Evolutionary conservation across 1,140 invertebrate species (phyloP), one percentile per base, ranked within the genome.

Genomic region (Eulimnadia texana): DNA sequence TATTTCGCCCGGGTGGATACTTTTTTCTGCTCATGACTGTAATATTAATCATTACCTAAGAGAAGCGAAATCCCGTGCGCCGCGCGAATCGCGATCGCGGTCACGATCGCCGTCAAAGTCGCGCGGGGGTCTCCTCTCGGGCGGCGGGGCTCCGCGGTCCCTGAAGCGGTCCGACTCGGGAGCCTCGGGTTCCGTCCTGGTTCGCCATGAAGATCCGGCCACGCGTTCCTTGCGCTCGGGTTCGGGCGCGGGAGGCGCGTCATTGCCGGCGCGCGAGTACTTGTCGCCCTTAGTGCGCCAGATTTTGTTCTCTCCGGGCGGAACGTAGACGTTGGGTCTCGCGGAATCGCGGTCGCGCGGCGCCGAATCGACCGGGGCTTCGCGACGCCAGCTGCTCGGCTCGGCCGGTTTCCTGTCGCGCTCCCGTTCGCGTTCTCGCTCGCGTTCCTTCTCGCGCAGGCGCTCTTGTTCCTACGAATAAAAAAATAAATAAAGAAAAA

Each of bases 121-220:
- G 33, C 33, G 33, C 24, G 25, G 19, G 50, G 51, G 3, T 52
- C 60, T 19, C 42, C 51, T 3, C 19, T 29, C 10, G 42, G 50
- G 25, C 50, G 50, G 19, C 60, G 60, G 20, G 58, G 47, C 58
- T n/a, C 19, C 60, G 16, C 60, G 42, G 16, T 60, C 58, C 3
- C 49, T 19, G 24, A 28, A n/a, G 22, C 55, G 13, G 27, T 57
- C 16, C 54, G 54, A 56, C 22, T 57, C n/a, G 27, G 22, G 3
- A 20, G 55, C 25, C 55, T 29, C 28, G 22, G 25, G 11, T 10
- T 1, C 25, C 33, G 20, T 42, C 33, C 29, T 3, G 55, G 55
- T 33, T 13, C 55, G 55, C 55, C 55, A 57, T 22, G 27, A 29
- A 16, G 55, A 57, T 57, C 33, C 55, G 3, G 2, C 10, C n/a